Evolutionary conservation across 2,888 invertebrate species (phyloP), one percentile per base, ranked within the genome.

Genomic region (Phasia obesa): DNA sequence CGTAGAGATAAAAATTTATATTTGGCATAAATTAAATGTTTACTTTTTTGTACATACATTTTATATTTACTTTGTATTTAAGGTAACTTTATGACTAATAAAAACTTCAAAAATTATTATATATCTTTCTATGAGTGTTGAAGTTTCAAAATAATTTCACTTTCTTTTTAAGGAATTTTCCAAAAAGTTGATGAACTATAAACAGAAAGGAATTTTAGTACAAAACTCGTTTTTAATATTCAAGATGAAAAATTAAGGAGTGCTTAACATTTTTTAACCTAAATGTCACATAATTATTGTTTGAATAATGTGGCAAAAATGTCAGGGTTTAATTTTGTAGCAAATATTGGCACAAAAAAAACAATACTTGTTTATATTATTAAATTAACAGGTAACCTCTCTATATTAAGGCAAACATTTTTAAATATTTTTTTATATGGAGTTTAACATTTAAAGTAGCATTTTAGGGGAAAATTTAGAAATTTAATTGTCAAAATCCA

Each of bases 321-420:
- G 82, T 62, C 70, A 77, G 53, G 53, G 77, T 67, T 80, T 69
- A 64, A n/a, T 35, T 35, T 35, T 11, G 13, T 47, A 60, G 53
- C 31, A 80, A 44, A 55, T 38, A n/a, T 51, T 42, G 21, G 15
- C 49, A n/a, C n/a, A 38, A 23, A 44, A 7, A 62, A 67, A 80
- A 35, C 64, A 0, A 44, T 42, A 51, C 44, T 69, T 62, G 44
- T 74, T 67, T 78, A 42, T 59, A 27, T 55, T 4, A 3, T 23
- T 42, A 5, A n/a, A n/a, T n/a, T n/a, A n/a, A n/a, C n/a, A n/a
- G n/a, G n/a, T n/a, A n/a, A n/a, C n/a, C n/a, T n/a, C n/a, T n/a
- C n/a, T n/a, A n/a, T n/a, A n/a, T n/a, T n/a, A n/a, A n/a, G n/a
- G n/a, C n/a, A n/a, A n/a, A n/a, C n/a, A n/a, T n/a, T n/a, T n/a